Evolutionary conservation across 1,140 invertebrate species (phyloP).

Genomic region (Papilio polyxenes): DNA sequence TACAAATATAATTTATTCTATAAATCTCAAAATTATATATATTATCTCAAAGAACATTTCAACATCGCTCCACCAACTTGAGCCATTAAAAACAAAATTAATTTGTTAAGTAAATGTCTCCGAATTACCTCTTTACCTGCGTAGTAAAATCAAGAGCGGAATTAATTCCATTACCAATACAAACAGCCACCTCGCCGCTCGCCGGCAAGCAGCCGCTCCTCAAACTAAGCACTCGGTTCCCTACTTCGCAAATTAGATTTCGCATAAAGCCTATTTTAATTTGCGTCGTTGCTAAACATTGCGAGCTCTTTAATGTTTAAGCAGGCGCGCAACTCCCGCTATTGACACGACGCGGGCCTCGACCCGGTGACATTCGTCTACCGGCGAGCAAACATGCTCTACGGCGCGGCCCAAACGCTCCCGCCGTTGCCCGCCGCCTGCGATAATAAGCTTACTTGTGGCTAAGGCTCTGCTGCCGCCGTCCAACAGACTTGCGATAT

Average conservation of each 20-base stretch:
- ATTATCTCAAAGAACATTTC: neutral
- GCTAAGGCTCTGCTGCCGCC: slow-evolving; percentile 54
- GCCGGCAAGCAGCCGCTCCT: slow-evolving; percentile 60
- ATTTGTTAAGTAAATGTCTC: slow-evolving; percentile 39
- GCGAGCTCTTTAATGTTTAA: slow-evolving; percentile 77
- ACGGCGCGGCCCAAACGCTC: slow-evolving; percentile 47
- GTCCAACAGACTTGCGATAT: slow-evolving; percentile 57
- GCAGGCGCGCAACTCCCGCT: slow-evolving; percentile 64
- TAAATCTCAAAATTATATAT: neutral
- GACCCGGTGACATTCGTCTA: slow-evolving; percentile 67
- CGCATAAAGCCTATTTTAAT: slow-evolving; percentile 80
- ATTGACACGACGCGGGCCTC: slow-evolving; percentile 67
- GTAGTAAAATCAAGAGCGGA: slow-evolving; percentile 63
- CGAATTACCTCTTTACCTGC: slow-evolving; percentile 42
- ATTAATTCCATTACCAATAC: slow-evolving; percentile 77
- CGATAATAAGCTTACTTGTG: slow-evolving; percentile 76
- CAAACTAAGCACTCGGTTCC: slow-evolving; percentile 68
- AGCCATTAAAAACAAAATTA: slow-evolving; percentile 40
- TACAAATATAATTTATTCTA: neutral
- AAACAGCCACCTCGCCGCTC: slow-evolving; percentile 63
- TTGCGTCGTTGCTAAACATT: slow-evolving; percentile 76
- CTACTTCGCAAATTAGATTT: slow-evolving; percentile 79
- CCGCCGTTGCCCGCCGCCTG: slow-evolving; percentile 46
- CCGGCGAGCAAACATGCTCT: slow-evolving; percentile 71
- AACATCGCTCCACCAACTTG: neutral